A percentile compares a stretch with the other conserved stretches of the same genome.
Conservation (phyloP, 2,113 vertebrate genomes). For the Xyliphius kryptos region DNA sequence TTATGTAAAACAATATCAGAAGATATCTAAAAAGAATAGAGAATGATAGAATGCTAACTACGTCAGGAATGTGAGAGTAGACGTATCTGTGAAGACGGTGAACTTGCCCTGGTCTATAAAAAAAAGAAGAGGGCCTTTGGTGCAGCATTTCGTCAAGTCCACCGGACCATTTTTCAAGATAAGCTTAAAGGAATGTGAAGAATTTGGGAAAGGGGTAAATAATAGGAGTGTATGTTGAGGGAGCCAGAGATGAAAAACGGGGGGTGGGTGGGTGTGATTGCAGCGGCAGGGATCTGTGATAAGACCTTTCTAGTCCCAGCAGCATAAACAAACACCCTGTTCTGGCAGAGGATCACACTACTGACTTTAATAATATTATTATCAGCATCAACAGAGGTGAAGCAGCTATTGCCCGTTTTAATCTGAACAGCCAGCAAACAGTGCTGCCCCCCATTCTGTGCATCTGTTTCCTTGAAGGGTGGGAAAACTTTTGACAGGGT, state of each 20-base stretch:
- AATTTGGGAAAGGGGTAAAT: slow-evolving; percentile 55
- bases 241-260: slow-evolving; percentile 42
- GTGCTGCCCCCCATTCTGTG: background rate
- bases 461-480: background rate
- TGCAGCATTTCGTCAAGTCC: slow-evolving; percentile 61
- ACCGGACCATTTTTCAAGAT: slow-evolving; percentile 70
- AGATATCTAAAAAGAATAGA: slow-evolving; percentile 38
- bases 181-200: slow-evolving; percentile 72
- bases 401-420: background rate
- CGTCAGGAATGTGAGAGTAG: slow-evolving; percentile 65
- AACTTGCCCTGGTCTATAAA: slow-evolving; percentile 46
- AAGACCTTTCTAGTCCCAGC: slow-evolving; percentile 28
- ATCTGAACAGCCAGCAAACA: slow-evolving; percentile 2
- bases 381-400: slow-evolving; percentile 1
- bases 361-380: slow-evolving; percentile 18
- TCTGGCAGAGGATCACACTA: slow-evolving; percentile 17
- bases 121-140: slow-evolving; percentile 55
- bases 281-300: slow-evolving; percentile 46
- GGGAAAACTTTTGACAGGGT: slow-evolving; percentile 7
- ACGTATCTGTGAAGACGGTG: slow-evolving; percentile 62
- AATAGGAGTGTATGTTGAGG: slow-evolving; percentile 39
- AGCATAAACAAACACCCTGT: slow-evolving; percentile 30
- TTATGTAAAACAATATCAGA: background rate
- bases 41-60: slow-evolving; percentile 57
- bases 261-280: slow-evolving; percentile 35